phyloP scores from a whole-genome alignment of 2,113 vertebrate species.

The Tapirus terrestris region DNA sequence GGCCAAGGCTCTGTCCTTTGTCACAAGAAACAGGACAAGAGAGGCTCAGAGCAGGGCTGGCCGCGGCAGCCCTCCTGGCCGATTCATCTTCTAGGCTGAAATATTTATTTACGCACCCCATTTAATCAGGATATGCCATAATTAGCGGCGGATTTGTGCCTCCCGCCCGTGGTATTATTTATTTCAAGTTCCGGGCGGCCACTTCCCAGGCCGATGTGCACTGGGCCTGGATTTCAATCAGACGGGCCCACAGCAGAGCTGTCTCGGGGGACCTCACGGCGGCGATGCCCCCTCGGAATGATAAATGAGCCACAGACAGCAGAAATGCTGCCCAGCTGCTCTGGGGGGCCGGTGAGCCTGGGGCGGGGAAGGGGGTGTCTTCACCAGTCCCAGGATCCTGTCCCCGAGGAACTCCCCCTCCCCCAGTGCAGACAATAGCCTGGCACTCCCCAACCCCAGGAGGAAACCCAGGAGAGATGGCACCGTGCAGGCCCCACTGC shows the following conservation, averaged over 20 bases:
- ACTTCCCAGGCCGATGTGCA: conserved; percentile 1
- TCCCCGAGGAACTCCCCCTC: background rate
- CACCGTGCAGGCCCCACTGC: fast-evolving
- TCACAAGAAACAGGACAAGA: background rate
- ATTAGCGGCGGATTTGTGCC: conserved; percentile 77
- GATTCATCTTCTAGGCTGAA: conserved; percentile 63
- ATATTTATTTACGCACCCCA: conserved; percentile 76
- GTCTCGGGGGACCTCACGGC: conserved; percentile 15
- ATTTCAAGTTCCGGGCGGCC: conserved; percentile 59
- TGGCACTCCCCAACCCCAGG: background rate
- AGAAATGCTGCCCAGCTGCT: conserved; percentile 64
- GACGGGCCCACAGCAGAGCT: background rate
- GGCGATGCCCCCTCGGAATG: conserved; percentile 60
- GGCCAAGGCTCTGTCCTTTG: background rate
- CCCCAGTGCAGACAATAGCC: conserved; percentile 21
- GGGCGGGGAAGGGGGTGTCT: background rate
- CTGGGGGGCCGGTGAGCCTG: background rate
- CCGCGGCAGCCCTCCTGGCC: fast-evolving
- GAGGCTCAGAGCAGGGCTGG: background rate
- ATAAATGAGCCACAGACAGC: conserved; percentile 56
- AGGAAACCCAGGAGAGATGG: background rate
- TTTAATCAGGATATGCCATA: conserved; percentile 74
- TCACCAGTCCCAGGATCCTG: background rate
- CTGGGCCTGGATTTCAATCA: conserved; percentile 74
- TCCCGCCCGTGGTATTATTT: conserved; percentile 72